Conservation (phyloP, 2,888 invertebrate species). For the Stenodema calcarata region DNA sequence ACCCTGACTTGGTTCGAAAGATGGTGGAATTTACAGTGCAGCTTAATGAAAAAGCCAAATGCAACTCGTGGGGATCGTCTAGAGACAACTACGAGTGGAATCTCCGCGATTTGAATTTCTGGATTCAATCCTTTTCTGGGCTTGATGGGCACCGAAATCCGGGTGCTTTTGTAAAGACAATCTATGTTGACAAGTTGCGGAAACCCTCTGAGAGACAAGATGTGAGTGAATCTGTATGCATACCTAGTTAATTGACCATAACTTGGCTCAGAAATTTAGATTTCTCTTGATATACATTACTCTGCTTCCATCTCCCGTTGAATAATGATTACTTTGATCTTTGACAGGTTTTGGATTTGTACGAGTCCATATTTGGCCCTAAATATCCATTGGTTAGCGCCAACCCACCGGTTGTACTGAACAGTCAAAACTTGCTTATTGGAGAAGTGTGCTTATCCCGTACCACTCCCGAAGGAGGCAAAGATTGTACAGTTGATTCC, state of each 20-base stretch:
- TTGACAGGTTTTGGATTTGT: slow-evolving; percentile 61
- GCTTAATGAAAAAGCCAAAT: slow-evolving; percentile 68
- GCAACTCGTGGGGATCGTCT: slow-evolving; percentile 63
- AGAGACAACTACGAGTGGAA: slow-evolving; percentile 98
- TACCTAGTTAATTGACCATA: neutral
- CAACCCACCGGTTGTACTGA: slow-evolving; percentile 68
- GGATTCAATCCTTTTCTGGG: slow-evolving; percentile 65
- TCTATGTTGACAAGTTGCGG: slow-evolving; percentile 89
- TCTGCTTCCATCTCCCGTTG: too few relatives aligned
- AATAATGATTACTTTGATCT: neutral
- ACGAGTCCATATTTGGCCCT: slow-evolving; percentile 63
- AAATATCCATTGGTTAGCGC: slow-evolving; percentile 65
- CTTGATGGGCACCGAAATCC: slow-evolving; percentile 42
- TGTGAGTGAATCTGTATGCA: slow-evolving; percentile 65
- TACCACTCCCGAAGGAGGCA: slow-evolving; percentile 33
- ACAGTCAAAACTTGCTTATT: slow-evolving; percentile 67
- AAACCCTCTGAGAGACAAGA: slow-evolving; percentile 76
- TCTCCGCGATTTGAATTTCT: slow-evolving; percentile 89
- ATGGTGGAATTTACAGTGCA: slow-evolving; percentile 82
- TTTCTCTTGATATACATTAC: neutral
- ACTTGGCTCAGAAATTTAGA: neutral
- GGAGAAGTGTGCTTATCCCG: slow-evolving; percentile 70
- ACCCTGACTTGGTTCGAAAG: slow-evolving; percentile 68
- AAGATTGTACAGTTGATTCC: slow-evolving; percentile 55
- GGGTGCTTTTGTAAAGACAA: slow-evolving; percentile 74